Evolutionary conservation across 2,888 invertebrate species (phyloP).

Genomic region (Polylopha cassiicola): DNA sequence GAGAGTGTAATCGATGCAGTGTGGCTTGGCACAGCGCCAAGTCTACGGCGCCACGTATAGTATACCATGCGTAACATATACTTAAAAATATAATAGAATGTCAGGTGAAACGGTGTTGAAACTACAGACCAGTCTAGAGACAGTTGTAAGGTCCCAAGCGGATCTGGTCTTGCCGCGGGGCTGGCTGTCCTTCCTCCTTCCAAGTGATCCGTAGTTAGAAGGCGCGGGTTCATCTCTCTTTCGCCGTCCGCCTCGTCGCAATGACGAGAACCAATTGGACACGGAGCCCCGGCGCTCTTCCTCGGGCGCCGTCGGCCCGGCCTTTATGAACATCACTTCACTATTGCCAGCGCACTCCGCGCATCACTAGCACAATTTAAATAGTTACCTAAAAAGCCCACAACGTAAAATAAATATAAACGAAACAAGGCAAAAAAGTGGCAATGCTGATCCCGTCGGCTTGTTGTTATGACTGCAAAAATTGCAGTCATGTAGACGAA

Average conservation of each 20-base stretch:
- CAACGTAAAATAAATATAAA: constrained; percentile 44
- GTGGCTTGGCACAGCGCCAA: constrained; percentile 67
- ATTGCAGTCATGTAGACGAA: background rate
- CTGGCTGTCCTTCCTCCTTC: constrained; percentile 67
- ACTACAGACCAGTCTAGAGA: constrained; percentile 76
- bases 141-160: constrained; percentile 79
- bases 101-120: constrained; percentile 14
- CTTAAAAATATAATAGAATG: constrained; percentile 5
- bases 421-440: constrained; percentile 63
- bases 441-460: constrained; percentile 50
- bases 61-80: constrained; percentile 12
- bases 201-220: constrained; percentile 71
- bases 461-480: background rate
- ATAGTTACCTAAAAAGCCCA: constrained; percentile 60
- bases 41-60: constrained; percentile 50
- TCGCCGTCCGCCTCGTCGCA: constrained; percentile 79
- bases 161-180: constrained; percentile 71
- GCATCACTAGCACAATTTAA: constrained; percentile 52
- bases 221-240: constrained; percentile 63
- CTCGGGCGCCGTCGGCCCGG: constrained; percentile 64
- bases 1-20: constrained; percentile 65
- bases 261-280: constrained; percentile 88
- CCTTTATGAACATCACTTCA: constrained; percentile 75
- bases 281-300: constrained; percentile 83
- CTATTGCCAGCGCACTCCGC: constrained; percentile 51